These are phyloP conservation scores for Pterobdella sp. DNA, from an alignment of 2,888 invertebrate genomes.

Conservation along the genomic window DNA sequence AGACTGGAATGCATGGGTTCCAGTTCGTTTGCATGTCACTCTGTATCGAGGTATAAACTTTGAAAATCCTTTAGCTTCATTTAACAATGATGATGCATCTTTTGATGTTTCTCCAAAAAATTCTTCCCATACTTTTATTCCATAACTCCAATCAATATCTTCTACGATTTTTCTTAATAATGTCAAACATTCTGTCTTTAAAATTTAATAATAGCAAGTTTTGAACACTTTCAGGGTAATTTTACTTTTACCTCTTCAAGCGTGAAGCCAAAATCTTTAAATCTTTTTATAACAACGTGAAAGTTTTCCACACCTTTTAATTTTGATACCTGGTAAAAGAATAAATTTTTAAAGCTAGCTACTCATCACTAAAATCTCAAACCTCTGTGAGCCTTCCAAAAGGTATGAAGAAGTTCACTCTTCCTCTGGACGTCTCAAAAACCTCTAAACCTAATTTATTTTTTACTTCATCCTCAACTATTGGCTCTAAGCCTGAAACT, in stretches of 20 bases:
- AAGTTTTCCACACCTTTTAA: conserved; percentile 49
- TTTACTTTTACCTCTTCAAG: conserved; percentile 42
- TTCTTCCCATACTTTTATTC: conserved; percentile 47
- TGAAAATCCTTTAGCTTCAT: background rate
- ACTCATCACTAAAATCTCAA: background rate
- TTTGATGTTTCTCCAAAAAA: conserved; percentile 32
- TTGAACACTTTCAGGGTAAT: conserved; percentile 8
- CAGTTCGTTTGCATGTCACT: conserved; percentile 24
- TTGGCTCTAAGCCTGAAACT: conserved; percentile 51
- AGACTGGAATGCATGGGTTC: conserved; percentile 38
- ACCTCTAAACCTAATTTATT: conserved; percentile 43
- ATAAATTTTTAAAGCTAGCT: background rate
- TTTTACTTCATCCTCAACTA: conserved; percentile 49
- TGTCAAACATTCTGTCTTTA: conserved; percentile 44
- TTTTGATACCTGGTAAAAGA: conserved; percentile 43
- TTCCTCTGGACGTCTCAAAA: conserved; percentile 32
- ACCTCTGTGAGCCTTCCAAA: conserved; percentile 28
- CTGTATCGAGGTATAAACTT: conserved; percentile 8
- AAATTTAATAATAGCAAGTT: conserved; percentile 3
- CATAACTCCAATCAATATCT: conserved; percentile 47
- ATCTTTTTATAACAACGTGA: conserved; percentile 44
- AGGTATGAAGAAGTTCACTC: conserved; percentile 32
- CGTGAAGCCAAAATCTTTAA: conserved; percentile 42
- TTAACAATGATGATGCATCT: background rate
- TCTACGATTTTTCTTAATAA: conserved; percentile 43